phyloP scores from a whole-genome alignment of 2,113 vertebrate species.

The Gavia stellata region DNA sequence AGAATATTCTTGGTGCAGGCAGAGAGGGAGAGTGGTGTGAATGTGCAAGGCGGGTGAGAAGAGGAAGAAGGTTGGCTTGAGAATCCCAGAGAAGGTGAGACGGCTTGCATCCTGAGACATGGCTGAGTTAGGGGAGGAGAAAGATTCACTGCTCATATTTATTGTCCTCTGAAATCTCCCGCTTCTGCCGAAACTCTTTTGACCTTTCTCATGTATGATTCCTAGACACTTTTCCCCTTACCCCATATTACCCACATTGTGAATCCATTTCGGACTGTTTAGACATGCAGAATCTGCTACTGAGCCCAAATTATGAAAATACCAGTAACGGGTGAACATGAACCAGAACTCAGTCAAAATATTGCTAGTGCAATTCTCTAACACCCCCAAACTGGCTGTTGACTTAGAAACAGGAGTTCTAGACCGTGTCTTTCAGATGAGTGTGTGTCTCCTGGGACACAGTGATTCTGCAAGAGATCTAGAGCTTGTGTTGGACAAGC shows the following conservation, averaged over 20 bases:
- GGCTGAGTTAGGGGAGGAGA: background rate
- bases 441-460: accelerated
- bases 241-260: background rate
- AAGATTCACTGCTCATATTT: background rate
- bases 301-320: background rate
- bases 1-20: background rate
- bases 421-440: background rate
- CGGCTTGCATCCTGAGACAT: background rate
- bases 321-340: background rate
- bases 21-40: background rate
- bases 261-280: background rate
- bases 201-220: background rate
- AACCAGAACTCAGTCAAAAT: background rate
- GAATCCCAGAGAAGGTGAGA: background rate
- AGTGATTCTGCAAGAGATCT: background rate
- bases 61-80: background rate
- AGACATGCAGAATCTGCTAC: background rate
- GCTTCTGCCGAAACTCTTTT: background rate
- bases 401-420: background rate
- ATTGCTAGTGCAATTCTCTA: background rate
- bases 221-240: background rate
- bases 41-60: background rate
- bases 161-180: background rate
- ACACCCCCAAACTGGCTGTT: background rate
- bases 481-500: background rate